Evolutionary conservation across 2,113 vertebrate species (phyloP).

Genomic region (Pedetes capensis): DNA sequence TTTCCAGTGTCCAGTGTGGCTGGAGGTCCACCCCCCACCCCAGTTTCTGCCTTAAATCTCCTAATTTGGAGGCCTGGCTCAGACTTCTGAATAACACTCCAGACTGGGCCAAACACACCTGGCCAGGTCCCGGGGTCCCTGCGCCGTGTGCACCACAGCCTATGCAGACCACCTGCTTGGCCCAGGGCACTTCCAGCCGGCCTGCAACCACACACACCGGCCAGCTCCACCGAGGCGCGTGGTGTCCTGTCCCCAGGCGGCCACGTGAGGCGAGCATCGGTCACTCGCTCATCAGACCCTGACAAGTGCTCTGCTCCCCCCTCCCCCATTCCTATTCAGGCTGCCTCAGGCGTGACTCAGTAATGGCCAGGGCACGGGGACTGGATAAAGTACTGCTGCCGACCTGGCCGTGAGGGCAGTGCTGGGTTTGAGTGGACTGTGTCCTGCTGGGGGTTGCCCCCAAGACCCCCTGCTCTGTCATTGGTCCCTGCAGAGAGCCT

Average conservation of each 20-base stretch:
- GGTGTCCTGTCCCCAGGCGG: neutral
- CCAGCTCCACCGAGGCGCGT: neutral
- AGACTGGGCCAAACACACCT: too few relatives aligned
- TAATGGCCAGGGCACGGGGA: neutral
- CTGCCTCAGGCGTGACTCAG: neutral
- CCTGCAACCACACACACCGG: neutral
- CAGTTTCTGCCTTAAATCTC: too few relatives aligned
- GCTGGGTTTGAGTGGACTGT: neutral
- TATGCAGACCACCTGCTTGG: too few relatives aligned
- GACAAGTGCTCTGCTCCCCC: neutral
- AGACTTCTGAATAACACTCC: too few relatives aligned
- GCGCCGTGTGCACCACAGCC: neutral
- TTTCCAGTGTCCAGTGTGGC: neutral
- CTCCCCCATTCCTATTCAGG: too few relatives aligned
- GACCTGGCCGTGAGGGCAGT: neutral
- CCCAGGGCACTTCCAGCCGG: too few relatives aligned
- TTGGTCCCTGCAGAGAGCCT: neutral
- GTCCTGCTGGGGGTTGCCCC: neutral
- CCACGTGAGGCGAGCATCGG: too few relatives aligned
- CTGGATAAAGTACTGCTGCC: accelerated
- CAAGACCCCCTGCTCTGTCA: too few relatives aligned
- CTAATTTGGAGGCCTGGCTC: too few relatives aligned
- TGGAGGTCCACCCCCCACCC: too few relatives aligned
- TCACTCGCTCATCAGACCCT: neutral
- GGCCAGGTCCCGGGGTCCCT: too few relatives aligned